Evolutionary conservation across 1,140 invertebrate genomes (phyloP), one percentile per base, ranked within the genome.

Genomic region (Drosophila ironensis): DNA sequence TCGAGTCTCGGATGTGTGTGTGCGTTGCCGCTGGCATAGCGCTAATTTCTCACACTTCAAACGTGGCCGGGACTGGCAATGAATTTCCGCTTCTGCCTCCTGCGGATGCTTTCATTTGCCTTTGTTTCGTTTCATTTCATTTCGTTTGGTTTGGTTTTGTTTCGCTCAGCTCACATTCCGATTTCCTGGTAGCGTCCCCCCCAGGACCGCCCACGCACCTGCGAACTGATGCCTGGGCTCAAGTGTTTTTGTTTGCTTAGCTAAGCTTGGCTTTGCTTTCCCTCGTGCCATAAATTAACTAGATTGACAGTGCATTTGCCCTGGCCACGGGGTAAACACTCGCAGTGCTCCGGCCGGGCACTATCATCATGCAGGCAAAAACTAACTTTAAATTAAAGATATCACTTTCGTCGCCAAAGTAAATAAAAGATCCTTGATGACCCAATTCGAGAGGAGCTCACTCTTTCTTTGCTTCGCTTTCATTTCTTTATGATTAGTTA

Each of bases 31-130:
- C 28, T 71, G 68, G 59, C 72, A 63, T 41, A 47, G 54, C 61
- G 77, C 68, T 81, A 82, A 82, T 81, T 76, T 84, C 77, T 68
- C 77, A 81, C 77, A 81, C 77, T 81, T 81, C 68, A 72, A 82
- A 72, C 37, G 77, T 64, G 16, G 20, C 38, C 46, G 33, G 47
- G 35, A 54, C 73, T 63, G 78, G 69, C 78, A 86, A 70, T 84
- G 74, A 72, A 82, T 78, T 82, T 82, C 73, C 78, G 78, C 38
- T 72, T 54, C 30, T 25, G 35, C 50, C 67, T 70, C 48, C 59
- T 46, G 51, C 33, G 45, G 72, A 61, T 67, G 72, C 52, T 54
- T 57, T 59, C 51, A 44, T 69, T 67, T 33, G 30, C 20, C 5
- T 2, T 22, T 22, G 20, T 22, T 22, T 2, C 5, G 2, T 22